Evolutionary conservation across 2,113 vertebrate genomes (phyloP).

Genomic region (Daboia siamensis): DNA sequence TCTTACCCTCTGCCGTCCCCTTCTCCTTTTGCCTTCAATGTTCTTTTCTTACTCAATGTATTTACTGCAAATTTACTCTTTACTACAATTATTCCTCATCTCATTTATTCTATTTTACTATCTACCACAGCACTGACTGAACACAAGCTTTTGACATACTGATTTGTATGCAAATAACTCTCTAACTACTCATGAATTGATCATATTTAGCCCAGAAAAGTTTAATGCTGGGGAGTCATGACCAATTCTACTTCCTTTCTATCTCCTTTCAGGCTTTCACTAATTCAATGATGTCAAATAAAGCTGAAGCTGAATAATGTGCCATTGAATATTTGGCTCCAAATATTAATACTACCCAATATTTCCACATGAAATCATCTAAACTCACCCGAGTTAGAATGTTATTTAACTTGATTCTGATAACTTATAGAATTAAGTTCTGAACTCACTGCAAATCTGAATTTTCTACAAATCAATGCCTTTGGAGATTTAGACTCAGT

Average conservation of each 20-base stretch:
- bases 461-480: no score
- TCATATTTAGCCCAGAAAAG: not conserved
- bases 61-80: not conserved
- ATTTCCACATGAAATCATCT: not conserved
- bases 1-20: not conserved
- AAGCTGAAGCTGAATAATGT: not conserved
- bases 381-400: not conserved
- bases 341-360: not conserved
- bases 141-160: not conserved
- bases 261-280: not conserved
- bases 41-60: not conserved
- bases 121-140: not conserved
- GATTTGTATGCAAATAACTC: not conserved
- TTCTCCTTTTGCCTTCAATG: not conserved
- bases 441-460: not conserved
- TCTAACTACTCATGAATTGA: not conserved
- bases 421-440: not conserved
- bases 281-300: not conserved
- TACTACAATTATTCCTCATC: not conserved
- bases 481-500: not conserved
- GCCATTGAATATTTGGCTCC: not conserved
- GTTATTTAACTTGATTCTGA: not conserved
- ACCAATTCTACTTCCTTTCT: not conserved
- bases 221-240: not conserved
- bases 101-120: not conserved